Percentiles rank a stretch among this genome's conserved stretches.
These are phyloP conservation scores for Saguinus imperator DNA, from an alignment of 2,113 vertebrate species.

Conservation along the genomic window DNA sequence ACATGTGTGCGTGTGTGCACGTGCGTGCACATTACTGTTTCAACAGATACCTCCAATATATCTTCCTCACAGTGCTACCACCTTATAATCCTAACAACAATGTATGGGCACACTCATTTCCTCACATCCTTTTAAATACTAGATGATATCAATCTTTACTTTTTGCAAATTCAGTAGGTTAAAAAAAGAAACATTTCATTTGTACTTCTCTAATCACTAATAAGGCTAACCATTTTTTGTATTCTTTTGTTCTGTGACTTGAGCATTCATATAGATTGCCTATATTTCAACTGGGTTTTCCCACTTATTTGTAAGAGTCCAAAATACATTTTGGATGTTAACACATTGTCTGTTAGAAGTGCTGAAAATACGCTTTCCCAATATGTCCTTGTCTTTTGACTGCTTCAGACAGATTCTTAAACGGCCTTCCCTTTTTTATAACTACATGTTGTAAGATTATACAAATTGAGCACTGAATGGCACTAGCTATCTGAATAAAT, in stretches of 20 bases:
- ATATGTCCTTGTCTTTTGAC: conserved; percentile 15
- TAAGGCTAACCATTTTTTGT: not conserved
- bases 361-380: conserved; percentile 31
- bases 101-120: not conserved
- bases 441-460: not conserved
- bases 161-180: not conserved
- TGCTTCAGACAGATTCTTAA: conserved; percentile 37
- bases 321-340: conserved; percentile 49
- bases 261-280: not conserved
- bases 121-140: not conserved
- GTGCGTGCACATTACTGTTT: not conserved
- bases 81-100: not conserved
- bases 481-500: conserved; percentile 4
- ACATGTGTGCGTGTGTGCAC: no score
- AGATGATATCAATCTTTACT: not conserved
- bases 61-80: not conserved
- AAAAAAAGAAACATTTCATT: conserved; percentile 26
- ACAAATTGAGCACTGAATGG: not conserved
- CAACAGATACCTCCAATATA: not conserved
- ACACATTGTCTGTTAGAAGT: conserved; percentile 3
- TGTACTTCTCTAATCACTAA: not conserved
- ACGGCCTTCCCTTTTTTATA: not conserved
- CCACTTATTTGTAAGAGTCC: conserved; percentile 3
- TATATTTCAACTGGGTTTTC: conserved; percentile 17
- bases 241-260: not conserved